Conservation (phyloP, 2,888 invertebrate species). For the Hyles lineata region DNA sequence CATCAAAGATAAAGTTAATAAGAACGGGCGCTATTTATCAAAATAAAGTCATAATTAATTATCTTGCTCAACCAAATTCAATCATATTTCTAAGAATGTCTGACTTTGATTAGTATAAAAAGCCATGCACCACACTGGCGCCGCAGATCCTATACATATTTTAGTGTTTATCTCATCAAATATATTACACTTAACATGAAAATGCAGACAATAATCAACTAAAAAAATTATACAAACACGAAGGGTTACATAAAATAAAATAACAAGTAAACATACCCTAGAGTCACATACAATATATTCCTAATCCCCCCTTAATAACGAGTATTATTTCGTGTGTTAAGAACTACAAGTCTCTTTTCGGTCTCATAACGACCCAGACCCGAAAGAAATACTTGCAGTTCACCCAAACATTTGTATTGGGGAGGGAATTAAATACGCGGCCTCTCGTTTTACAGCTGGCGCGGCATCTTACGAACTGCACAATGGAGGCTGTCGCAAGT, state of each 20-base stretch:
- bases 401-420: too few species aligned
- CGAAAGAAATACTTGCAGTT: too few species aligned
- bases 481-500: too few species aligned
- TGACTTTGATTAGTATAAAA: conserved; percentile 16
- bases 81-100: neutral
- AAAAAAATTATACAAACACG: neutral
- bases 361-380: too few species aligned
- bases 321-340: too few species aligned
- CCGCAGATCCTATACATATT: neutral
- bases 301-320: too few species aligned
- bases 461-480: too few species aligned
- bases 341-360: too few species aligned
- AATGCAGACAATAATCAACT: neutral
- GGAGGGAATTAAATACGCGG: too few species aligned
- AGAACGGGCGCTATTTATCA: neutral
- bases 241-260: neutral
- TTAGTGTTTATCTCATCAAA: conserved; percentile 9
- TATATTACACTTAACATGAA: neutral
- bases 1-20: neutral
- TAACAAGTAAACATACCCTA: neutral
- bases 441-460: too few species aligned
- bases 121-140: neutral
- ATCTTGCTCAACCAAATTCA: neutral
- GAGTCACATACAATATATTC: too few species aligned
- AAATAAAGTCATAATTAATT: neutral